These are phyloP conservation scores for Ophonus ardosiacus DNA, from an alignment of 2,888 invertebrate genomes.

Conservation along the genomic window DNA sequence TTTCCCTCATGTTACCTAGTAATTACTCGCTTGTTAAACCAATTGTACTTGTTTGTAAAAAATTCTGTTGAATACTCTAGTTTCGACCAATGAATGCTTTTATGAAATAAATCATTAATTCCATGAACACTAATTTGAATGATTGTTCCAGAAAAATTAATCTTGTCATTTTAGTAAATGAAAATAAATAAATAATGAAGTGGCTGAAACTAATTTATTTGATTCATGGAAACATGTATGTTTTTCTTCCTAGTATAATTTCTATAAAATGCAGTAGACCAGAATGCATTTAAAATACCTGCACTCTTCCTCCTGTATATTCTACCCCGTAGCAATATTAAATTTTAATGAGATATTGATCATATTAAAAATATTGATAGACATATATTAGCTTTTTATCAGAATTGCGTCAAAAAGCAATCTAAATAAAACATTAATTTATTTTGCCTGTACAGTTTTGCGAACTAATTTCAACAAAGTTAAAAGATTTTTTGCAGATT, in stretches of 20 bases:
- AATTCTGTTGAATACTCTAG: neutral
- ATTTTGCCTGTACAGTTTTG: neutral
- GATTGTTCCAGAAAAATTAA: conserved; percentile 16
- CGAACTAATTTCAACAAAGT: conserved; percentile 1
- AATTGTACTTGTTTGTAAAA: neutral
- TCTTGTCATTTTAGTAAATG: conserved; percentile 16
- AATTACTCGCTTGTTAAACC: neutral
- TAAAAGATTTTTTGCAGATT: neutral
- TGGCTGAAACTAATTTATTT: neutral
- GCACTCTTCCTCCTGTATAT: neutral
- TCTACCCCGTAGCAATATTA: conserved; percentile 1
- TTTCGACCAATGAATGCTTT: neutral
- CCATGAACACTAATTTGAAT: conserved; percentile 6
- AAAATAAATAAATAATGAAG: conserved; percentile 34
- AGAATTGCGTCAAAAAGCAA: conserved; percentile 34
- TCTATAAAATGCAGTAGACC: neutral
- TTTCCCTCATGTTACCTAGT: neutral
- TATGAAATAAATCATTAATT: conserved; percentile 21
- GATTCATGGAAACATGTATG: neutral
- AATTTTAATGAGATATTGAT: conserved; percentile 44
- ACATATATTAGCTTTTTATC: conserved; percentile 22
- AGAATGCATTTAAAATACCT: neutral
- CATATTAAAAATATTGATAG: conserved; percentile 33
- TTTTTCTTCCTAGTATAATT: conserved; percentile 3
- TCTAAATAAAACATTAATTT: conserved; percentile 14